Evolutionary conservation across 2,888 invertebrate genomes (phyloP).

Genomic region (Acrobasis repandana): DNA sequence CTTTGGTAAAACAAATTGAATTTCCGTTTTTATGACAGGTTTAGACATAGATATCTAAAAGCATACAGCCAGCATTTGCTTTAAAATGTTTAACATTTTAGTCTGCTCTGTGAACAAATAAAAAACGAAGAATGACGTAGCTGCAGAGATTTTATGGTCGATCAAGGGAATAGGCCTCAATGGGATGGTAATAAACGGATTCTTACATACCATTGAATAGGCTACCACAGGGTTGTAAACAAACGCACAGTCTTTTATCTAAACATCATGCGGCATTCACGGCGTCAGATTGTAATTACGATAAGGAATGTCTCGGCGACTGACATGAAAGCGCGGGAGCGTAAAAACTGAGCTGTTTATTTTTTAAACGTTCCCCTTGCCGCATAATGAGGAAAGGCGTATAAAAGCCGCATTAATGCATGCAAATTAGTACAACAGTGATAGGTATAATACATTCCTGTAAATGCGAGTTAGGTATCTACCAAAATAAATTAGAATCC

Average conservation of each 20-base stretch:
- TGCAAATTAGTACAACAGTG: slow-evolving; percentile 1
- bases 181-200: not conserved
- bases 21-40: too few species aligned
- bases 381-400: slow-evolving; percentile 14
- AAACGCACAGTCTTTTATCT: slow-evolving; percentile 38
- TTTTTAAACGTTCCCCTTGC: slow-evolving; percentile 34
- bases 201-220: not conserved
- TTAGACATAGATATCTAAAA: too few species aligned
- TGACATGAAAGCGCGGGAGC: slow-evolving; percentile 48
- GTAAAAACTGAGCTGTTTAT: slow-evolving; percentile 41
- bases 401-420: not conserved
- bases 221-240: slow-evolving; percentile 20
- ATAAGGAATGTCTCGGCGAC: slow-evolving; percentile 46
- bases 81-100: too few species aligned
- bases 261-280: slow-evolving; percentile 47
- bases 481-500: too few species aligned
- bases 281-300: slow-evolving; percentile 56
- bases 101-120: too few species aligned
- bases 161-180: too few species aligned
- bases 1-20: too few species aligned
- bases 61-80: too few species aligned
- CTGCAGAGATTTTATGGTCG: too few species aligned
- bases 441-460: not conserved
- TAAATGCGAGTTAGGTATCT: too few species aligned
- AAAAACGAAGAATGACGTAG: too few species aligned